Conservation (phyloP, 2,797 vertebrate genomes). For the Hyperoplus lanceolatus region DNA sequence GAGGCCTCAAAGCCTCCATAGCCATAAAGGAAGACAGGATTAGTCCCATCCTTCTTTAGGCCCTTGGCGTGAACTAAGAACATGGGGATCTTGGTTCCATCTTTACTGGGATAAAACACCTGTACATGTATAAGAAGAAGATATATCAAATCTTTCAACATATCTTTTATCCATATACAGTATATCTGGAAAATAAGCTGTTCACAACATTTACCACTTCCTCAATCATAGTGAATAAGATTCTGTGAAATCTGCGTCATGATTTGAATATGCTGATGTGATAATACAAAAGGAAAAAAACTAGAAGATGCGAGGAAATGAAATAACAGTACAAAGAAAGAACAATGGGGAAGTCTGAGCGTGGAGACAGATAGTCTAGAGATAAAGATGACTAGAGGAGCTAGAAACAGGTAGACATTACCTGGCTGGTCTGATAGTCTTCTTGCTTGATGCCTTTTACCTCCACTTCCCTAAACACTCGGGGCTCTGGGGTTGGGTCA, state of each 20-base stretch:
- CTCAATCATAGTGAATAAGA: not conserved
- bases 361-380: not conserved
- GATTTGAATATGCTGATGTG: not conserved
- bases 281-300: not conserved
- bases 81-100: constrained; percentile 87
- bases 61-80: constrained; percentile 82
- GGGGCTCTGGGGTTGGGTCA: constrained; percentile 70
- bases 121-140: constrained; percentile 32
- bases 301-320: not conserved
- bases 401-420: constrained; percentile 17
- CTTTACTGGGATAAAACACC: constrained; percentile 86
- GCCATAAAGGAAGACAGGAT: constrained; percentile 85
- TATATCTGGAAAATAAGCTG: too few species aligned
- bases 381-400: not conserved
- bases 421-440: constrained; percentile 84
- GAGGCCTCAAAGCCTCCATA: constrained; percentile 86
- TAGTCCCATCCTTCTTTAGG: constrained; percentile 76
- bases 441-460: constrained; percentile 82
- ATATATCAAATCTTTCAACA: not conserved
- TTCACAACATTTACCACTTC: constrained; percentile 5
- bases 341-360: not conserved
- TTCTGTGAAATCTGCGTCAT: constrained; percentile 17
- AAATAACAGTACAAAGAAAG: not conserved
- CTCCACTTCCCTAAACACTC: constrained; percentile 83
- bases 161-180: too few species aligned